Percentiles rank a stretch among this genome's conserved stretches.
These are phyloP conservation scores for Setipinna tenuifilis DNA, from an alignment of 2,797 vertebrate genomes.

Conservation along the genomic window DNA sequence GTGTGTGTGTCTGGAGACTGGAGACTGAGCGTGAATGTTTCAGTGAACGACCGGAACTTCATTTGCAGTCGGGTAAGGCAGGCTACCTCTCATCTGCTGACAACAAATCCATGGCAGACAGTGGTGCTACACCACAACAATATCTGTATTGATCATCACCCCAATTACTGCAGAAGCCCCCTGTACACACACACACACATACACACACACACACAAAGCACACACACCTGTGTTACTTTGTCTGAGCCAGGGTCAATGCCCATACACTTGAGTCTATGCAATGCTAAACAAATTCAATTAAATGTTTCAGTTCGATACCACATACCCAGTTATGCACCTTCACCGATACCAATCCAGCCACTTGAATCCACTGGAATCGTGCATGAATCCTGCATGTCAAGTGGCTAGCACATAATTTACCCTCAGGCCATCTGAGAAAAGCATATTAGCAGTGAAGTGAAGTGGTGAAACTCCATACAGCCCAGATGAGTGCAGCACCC, in stretches of 20 bases:
- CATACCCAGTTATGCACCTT: background rate
- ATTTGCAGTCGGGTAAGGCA: background rate
- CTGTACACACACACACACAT: background rate
- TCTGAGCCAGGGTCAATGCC: no score
- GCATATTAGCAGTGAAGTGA: background rate
- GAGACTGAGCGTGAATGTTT: conserved; percentile 22
- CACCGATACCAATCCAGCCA: background rate
- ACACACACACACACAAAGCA: conserved; percentile 22
- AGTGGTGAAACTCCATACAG: background rate
- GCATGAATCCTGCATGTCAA: background rate
- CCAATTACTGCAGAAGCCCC: background rate
- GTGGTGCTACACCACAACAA: background rate
- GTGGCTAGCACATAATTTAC: background rate
- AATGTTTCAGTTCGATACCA: background rate
- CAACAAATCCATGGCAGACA: conserved; percentile 7
- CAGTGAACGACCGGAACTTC: background rate
- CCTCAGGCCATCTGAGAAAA: background rate
- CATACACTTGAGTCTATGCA: no score
- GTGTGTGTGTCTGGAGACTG: conserved; percentile 30
- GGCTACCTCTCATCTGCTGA: background rate
- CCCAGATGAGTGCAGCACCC: background rate
- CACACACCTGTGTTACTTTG: conserved; percentile 14
- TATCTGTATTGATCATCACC: conserved; percentile 16
- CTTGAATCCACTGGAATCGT: background rate
- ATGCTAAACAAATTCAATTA: conserved; percentile 8